Evolutionary conservation across 2,888 invertebrate species (phyloP).

Genomic region (Anoncus sp.): DNA sequence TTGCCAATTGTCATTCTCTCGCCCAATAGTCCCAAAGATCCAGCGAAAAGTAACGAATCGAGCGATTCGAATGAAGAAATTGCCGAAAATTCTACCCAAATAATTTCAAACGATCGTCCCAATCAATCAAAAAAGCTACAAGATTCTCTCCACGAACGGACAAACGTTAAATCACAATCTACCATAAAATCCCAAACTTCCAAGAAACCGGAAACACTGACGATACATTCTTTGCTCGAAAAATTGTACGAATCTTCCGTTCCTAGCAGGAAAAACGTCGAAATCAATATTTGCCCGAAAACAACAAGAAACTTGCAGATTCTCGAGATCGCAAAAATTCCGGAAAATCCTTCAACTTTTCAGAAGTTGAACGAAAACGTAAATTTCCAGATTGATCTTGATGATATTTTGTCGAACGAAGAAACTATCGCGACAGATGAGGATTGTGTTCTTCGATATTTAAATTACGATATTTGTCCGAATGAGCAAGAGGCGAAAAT

Average conservation of each 20-base stretch:
- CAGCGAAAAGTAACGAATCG: not conserved
- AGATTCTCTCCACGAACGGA: not conserved
- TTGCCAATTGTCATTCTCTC: constrained; percentile 5
- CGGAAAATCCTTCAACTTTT: constrained; percentile 64
- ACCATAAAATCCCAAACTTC: not conserved
- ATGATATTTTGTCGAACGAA: constrained; percentile 58
- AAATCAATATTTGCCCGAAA: not conserved
- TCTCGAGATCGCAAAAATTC: constrained; percentile 62
- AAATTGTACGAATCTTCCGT: constrained; percentile 24
- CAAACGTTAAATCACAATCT: not conserved
- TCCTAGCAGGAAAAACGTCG: not conserved
- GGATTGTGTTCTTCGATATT: constrained; percentile 63
- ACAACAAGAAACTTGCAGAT: constrained; percentile 43
- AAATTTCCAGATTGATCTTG: constrained; percentile 69
- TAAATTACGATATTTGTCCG: constrained; percentile 58
- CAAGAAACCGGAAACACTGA: not conserved
- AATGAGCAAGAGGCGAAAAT: not conserved
- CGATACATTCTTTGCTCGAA: constrained; percentile 24
- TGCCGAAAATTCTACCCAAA: not conserved
- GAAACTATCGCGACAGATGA: constrained; percentile 57
- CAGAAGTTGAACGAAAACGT: constrained; percentile 70
- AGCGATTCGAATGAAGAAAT: constrained; percentile 1
- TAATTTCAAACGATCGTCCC: not conserved
- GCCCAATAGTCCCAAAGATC: not conserved
- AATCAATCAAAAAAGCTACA: not conserved